Percentiles rank a stretch among this genome's conserved stretches.
phyloP scores from a whole-genome alignment of 2,113 vertebrate genomes.

The Mobula birostris region DNA sequence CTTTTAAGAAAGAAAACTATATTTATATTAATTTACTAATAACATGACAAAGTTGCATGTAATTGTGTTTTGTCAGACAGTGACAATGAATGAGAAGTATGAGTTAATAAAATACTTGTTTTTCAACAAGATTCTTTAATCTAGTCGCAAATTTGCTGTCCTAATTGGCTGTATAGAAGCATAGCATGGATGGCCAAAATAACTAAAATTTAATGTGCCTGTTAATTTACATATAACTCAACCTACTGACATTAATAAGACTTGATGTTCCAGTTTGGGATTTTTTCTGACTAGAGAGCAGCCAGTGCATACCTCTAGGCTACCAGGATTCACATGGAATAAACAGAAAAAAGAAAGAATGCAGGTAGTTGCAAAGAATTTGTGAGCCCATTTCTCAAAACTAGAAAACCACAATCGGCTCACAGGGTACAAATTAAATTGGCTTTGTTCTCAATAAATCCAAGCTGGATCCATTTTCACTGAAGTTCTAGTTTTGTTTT shows the following conservation, averaged over 20 bases:
- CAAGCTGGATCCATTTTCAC: neutral
- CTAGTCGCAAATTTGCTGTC: neutral
- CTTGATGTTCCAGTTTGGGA: neutral
- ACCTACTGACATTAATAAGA: neutral
- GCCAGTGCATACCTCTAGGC: neutral
- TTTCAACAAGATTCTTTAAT: neutral
- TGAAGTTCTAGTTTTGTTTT: neutral
- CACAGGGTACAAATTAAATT: neutral
- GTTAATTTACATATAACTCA: neutral
- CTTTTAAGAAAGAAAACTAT: neutral
- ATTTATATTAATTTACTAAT: neutral
- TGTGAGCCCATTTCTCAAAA: neutral
- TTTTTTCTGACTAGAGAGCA: neutral
- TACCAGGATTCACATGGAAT: neutral
- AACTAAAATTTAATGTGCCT: neutral
- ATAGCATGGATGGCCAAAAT: neutral
- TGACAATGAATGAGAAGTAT: neutral
- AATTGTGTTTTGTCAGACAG: neutral
- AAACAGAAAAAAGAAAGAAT: neutral
- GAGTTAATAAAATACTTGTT: neutral
- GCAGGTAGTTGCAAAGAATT: neutral
- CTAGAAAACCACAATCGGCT: neutral
- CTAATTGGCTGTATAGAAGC: neutral
- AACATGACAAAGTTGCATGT: neutral
- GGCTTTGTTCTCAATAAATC: neutral